Conservation (phyloP, 2,888 invertebrate species). For the Rotaria magnacalcarata region DNA sequence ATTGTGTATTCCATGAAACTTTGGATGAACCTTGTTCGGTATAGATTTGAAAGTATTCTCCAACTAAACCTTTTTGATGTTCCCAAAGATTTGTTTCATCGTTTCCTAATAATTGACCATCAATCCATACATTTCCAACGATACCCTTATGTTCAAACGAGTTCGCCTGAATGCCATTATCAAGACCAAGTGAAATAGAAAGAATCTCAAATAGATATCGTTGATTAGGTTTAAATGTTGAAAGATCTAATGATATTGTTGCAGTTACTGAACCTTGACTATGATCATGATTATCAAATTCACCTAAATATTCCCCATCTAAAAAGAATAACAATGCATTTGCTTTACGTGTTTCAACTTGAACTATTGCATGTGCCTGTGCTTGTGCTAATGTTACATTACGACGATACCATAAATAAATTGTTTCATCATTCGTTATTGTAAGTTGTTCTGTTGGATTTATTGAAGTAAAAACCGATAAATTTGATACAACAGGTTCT, state of each 20-base stretch:
- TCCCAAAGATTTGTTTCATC: not conserved
- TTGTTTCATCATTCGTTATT: constrained; percentile 16
- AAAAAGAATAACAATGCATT: constrained; percentile 19
- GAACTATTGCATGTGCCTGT: not conserved
- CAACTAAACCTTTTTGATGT: constrained; percentile 28
- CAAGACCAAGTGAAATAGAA: not conserved
- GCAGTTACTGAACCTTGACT: not conserved
- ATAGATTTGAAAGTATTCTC: constrained; percentile 28
- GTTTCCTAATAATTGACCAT: not conserved
- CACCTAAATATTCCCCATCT: not conserved
- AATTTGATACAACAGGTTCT: not conserved
- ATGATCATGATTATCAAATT: constrained; percentile 33
- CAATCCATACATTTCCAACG: not conserved
- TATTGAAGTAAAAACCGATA: not conserved
- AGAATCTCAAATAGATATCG: not conserved
- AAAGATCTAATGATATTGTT: not conserved
- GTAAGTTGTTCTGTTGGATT: not conserved
- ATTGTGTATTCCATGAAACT: not conserved
- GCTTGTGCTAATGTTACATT: not conserved
- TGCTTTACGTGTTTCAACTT: not conserved
- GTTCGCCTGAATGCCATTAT: not conserved
- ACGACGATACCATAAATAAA: constrained; percentile 31
- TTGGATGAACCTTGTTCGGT: not conserved
- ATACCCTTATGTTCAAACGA: constrained; percentile 10
- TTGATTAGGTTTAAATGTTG: not conserved